Conservation (phyloP, 2,888 invertebrate genomes). For the Cataglyphis cursor region DNA sequence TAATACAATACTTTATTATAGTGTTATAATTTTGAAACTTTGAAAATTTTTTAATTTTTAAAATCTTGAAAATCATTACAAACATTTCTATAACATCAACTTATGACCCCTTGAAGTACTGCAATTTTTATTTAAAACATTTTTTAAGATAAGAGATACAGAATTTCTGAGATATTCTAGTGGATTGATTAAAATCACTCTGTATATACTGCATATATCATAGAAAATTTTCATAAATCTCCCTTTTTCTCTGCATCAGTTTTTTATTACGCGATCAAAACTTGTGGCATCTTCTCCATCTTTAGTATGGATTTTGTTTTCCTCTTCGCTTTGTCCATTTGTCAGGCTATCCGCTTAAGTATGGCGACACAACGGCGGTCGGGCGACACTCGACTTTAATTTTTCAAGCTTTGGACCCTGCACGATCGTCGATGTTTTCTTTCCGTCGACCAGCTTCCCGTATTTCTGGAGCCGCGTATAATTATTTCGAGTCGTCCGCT, state of each 20-base stretch:
- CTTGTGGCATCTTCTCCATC: slow-evolving; percentile 22
- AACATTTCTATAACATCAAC: too few species aligned
- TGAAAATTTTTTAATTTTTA: too few species aligned
- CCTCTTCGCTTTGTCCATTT: slow-evolving; percentile 70
- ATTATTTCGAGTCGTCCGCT: slow-evolving; percentile 71
- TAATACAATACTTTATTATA: too few species aligned
- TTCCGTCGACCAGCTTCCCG: slow-evolving; percentile 69
- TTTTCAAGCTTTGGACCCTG: slow-evolving; percentile 79
- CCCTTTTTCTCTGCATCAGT: background rate
- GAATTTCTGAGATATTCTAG: too few species aligned
- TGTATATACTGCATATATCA: background rate
- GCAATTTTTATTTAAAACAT: too few species aligned
- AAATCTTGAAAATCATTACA: too few species aligned
- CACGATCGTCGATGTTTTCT: slow-evolving; percentile 74
- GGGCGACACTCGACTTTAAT: slow-evolving; percentile 79
- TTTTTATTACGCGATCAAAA: background rate
- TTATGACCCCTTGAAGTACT: too few species aligned
- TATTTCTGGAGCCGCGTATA: slow-evolving; percentile 76
- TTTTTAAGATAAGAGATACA: too few species aligned
- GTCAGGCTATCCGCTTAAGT: slow-evolving; percentile 76
- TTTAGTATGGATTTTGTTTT: background rate
- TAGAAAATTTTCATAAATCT: background rate
- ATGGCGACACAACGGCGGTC: slow-evolving; percentile 62
- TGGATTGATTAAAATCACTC: too few species aligned
- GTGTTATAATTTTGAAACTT: too few species aligned